These are phyloP conservation scores for Gortyna flavago DNA, from an alignment of 2,888 invertebrate genomes.

Conservation along the genomic window DNA sequence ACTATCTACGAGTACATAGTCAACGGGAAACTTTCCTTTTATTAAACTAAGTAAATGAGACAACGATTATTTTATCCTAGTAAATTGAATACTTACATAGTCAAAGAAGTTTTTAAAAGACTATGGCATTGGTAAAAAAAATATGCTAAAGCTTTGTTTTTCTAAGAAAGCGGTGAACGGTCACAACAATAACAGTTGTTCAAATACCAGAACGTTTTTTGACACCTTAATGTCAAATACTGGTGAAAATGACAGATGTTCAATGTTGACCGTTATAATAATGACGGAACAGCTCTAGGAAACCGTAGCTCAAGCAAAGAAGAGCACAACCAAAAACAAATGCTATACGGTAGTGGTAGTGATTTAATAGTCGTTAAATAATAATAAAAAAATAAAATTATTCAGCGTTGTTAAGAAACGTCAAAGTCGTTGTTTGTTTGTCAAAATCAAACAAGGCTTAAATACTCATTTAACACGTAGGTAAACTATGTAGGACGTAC, in stretches of 20 bases:
- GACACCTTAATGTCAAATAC: not conserved
- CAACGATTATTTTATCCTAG: not conserved
- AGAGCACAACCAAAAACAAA: not conserved
- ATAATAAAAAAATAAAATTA: not conserved
- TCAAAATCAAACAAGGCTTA: not conserved
- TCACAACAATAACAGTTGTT: not conserved
- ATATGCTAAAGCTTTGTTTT: no score
- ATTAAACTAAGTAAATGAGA: not conserved
- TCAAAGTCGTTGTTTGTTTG: slow-evolving; percentile 10
- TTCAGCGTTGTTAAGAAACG: not conserved
- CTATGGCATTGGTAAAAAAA: not conserved
- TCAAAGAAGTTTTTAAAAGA: not conserved
- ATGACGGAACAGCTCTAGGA: not conserved
- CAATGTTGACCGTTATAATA: not conserved
- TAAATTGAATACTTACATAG: not conserved
- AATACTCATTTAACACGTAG: not conserved
- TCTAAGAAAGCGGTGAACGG: no score
- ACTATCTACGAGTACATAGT: not conserved
- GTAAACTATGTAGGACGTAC: not conserved
- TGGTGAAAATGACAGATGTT: not conserved
- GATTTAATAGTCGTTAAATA: not conserved
- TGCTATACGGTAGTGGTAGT: not conserved
- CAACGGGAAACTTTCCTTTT: not conserved
- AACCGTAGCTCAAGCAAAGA: not conserved
- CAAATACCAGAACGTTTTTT: not conserved